Percentiles rank a stretch among this genome's conserved stretches.
Conservation (phyloP, 2,888 invertebrate species). For the Cephus pulcher region DNA sequence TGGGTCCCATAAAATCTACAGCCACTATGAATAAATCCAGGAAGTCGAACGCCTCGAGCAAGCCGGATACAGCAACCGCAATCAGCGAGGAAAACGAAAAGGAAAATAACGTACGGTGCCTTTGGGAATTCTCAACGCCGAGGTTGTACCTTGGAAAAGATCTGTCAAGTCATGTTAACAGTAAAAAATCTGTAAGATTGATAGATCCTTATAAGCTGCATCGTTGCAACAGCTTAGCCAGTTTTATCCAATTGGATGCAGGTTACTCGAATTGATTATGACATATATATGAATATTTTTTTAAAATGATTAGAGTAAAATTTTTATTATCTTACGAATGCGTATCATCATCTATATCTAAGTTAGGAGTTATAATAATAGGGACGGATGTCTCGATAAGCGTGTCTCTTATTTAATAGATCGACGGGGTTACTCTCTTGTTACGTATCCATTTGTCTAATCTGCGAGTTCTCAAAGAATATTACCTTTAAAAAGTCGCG, state of each 20-base stretch:
- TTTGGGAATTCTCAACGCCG: background rate
- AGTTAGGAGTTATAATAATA: background rate
- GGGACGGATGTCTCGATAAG: background rate
- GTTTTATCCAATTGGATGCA: background rate
- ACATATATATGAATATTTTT: background rate
- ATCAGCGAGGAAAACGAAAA: background rate
- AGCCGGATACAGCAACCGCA: background rate
- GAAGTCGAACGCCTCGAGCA: background rate
- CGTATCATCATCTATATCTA: background rate
- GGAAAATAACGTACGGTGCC: background rate
- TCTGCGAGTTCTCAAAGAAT: slow-evolving; percentile 44
- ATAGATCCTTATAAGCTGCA: background rate
- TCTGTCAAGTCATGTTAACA: background rate
- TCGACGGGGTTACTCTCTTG: slow-evolving; percentile 4
- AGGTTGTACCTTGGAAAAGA: background rate
- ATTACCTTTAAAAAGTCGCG: slow-evolving; percentile 46
- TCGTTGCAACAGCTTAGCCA: background rate
- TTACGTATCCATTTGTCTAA: slow-evolving; percentile 29
- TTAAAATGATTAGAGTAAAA: background rate
- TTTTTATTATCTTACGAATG: background rate
- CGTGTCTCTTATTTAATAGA: slow-evolving; percentile 10
- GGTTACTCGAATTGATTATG: background rate
- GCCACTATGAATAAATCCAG: background rate
- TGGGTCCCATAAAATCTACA: background rate
- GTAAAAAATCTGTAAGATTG: background rate